Evolutionary conservation across 2,797 vertebrate genomes (phyloP), one percentile per base, ranked within the genome.

Genomic region (Chelidonichthys spinosus): DNA sequence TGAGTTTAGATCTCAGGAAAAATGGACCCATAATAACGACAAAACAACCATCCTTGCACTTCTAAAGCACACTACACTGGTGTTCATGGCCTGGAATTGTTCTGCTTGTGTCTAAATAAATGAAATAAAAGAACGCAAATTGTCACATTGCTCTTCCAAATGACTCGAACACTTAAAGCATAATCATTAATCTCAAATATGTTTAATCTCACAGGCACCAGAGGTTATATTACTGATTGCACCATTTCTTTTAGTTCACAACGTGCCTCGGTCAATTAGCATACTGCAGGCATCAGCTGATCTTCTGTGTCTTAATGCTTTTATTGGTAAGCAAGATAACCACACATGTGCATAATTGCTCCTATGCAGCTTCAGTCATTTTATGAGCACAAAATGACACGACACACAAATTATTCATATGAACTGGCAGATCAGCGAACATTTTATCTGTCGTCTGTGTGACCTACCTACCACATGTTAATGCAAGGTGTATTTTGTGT

Each of bases 211-310:
- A 78, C 17, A 46, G 77, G 77, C 79, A 66, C 52, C 46, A 46
- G 71, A 76, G 63, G 69, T 86, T 81, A 66, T 67, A 70, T 72
- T 54, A 69, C 78, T 82, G 76, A 85, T 81, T 69, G 76, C 71
- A 72, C 61, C 32, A 46, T 85, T 84, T 87, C 0, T 56, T 86
- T 68, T 42, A 69, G 62, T 74, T 82, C 50, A 46, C 58, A 81
- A 67, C 66, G 49, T 68, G 66, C 55, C 61, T 77, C 7, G 1
- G 44, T 62, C 43, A 40, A 77, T 90, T 85, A 82, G 82, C 80
- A 76, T 82, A 76, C 70, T 78, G 78, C 72, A 74, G 63, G 50
- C 35, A 80, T 87, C 80, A 89, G 85, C 80, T 75, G 76, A 13
- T 82, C 55, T 33, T 66, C 43, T 78, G 43, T 77, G 46, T 75